These are phyloP conservation scores for Sesamia nonagrioides DNA, from an alignment of 1,140 invertebrate species.

Conservation along the genomic window DNA sequence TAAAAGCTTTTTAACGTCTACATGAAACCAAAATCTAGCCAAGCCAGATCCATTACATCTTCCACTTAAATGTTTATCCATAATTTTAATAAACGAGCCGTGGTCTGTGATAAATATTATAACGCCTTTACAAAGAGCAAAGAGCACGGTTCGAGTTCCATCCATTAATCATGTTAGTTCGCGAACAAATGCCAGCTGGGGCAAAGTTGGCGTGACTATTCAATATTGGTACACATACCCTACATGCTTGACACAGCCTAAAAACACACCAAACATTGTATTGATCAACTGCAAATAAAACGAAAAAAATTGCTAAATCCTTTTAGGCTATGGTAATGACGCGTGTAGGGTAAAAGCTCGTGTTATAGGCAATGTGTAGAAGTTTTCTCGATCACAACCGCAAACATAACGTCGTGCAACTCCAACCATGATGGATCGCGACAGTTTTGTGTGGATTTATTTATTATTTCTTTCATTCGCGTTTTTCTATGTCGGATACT, in stretches of 20 bases:
- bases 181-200: slow-evolving; percentile 44
- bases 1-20: slow-evolving; percentile 11
- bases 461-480: slow-evolving; percentile 19
- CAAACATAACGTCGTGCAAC: slow-evolving; percentile 13
- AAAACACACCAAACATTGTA: neutral
- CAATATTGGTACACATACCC: slow-evolving; percentile 42
- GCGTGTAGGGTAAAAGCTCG: slow-evolving; percentile 23
- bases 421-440: slow-evolving; percentile 33
- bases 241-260: slow-evolving; percentile 9
- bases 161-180: slow-evolving; percentile 53
- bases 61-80: slow-evolving; percentile 31
- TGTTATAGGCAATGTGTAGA: slow-evolving; percentile 26
- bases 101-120: slow-evolving; percentile 47
- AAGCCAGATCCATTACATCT: neutral
- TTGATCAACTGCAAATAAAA: neutral
- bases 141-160: slow-evolving; percentile 47
- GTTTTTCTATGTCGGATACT: slow-evolving; percentile 14
- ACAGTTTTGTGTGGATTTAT: slow-evolving; percentile 36
- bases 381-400: slow-evolving; percentile 37
- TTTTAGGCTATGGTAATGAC: slow-evolving; percentile 11
- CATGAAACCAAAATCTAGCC: slow-evolving; percentile 18
- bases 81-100: slow-evolving; percentile 47
- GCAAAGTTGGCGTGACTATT: slow-evolving; percentile 47
- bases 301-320: neutral
- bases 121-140: slow-evolving; percentile 47